Evolutionary conservation across 2,113 vertebrate species (phyloP).

Genomic region (Ovis aries): DNA sequence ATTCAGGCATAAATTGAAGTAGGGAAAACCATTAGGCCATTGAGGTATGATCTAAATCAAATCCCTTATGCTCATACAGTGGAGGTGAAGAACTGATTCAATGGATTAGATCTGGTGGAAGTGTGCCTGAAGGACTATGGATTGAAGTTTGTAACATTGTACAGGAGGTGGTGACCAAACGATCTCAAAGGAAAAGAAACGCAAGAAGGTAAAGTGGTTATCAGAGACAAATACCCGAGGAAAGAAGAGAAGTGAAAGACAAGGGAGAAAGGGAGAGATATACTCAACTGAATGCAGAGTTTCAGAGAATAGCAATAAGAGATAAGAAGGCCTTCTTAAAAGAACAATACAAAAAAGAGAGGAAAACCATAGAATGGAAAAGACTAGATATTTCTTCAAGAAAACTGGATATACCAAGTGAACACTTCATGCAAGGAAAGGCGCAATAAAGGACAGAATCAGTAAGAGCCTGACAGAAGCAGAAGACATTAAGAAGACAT

Average conservation of each 20-base stretch:
- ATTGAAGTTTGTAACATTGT: background rate
- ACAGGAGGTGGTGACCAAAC: background rate
- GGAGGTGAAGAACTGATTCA: background rate
- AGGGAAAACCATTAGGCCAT: background rate
- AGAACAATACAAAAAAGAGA: background rate
- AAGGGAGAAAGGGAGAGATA: background rate
- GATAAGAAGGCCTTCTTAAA: background rate
- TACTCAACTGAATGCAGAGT: background rate
- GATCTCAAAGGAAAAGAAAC: background rate
- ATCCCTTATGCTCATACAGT: background rate
- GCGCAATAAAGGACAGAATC: background rate
- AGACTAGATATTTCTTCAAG: background rate
- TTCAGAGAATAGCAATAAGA: background rate
- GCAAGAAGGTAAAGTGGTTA: background rate
- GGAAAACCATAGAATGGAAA: background rate
- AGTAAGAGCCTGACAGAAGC: background rate
- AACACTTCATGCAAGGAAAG: background rate
- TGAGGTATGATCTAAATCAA: background rate
- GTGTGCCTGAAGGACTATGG: background rate
- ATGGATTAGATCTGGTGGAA: background rate
- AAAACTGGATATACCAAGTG: background rate
- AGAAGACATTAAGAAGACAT: background rate
- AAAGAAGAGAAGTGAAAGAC: background rate
- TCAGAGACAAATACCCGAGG: background rate
- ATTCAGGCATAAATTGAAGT: background rate